Conservation (phyloP, 2,113 vertebrate species). For the Astatoreochromis straeleni region DNA sequence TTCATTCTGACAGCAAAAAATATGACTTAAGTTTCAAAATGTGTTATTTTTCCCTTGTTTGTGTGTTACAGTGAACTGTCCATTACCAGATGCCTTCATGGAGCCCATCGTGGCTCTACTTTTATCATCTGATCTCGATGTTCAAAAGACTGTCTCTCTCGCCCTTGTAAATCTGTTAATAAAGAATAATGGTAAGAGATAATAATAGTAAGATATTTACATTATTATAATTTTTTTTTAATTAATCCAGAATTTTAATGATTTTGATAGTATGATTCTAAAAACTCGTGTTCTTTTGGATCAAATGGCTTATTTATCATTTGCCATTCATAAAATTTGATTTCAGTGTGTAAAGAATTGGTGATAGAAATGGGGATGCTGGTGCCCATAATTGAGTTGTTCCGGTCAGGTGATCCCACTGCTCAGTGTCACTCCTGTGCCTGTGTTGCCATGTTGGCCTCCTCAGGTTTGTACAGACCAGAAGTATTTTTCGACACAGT, state of each 20-base stretch:
- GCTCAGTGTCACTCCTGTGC: conserved; percentile 78
- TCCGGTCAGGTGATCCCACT: conserved; percentile 70
- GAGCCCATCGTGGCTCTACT: conserved; percentile 69
- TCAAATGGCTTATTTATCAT: background rate
- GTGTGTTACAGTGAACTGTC: conserved; percentile 54
- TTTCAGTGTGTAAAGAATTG: conserved; percentile 67
- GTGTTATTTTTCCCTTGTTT: background rate
- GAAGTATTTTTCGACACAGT: rapidly evolving
- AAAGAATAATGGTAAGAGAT: conserved; percentile 71
- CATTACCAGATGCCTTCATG: conserved; percentile 67
- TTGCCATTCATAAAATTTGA: background rate
- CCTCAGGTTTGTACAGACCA: conserved; percentile 64
- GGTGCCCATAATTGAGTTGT: conserved; percentile 75
- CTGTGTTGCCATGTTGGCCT: conserved; percentile 71
- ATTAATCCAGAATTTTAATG: background rate
- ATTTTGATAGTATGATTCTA: background rate
- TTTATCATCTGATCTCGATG: conserved; percentile 71
- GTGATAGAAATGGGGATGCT: conserved; percentile 76
- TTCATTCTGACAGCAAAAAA: background rate
- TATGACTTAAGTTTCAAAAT: background rate
- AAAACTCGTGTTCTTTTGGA: rapidly evolving
- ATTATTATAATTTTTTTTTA: background rate
- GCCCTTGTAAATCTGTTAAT: conserved; percentile 74
- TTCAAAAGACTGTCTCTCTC: conserved; percentile 73
- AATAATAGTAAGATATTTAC: conserved; percentile 61